phyloP scores from a whole-genome alignment of 2,888 invertebrate species.

The Ernsta delagoae region DNA sequence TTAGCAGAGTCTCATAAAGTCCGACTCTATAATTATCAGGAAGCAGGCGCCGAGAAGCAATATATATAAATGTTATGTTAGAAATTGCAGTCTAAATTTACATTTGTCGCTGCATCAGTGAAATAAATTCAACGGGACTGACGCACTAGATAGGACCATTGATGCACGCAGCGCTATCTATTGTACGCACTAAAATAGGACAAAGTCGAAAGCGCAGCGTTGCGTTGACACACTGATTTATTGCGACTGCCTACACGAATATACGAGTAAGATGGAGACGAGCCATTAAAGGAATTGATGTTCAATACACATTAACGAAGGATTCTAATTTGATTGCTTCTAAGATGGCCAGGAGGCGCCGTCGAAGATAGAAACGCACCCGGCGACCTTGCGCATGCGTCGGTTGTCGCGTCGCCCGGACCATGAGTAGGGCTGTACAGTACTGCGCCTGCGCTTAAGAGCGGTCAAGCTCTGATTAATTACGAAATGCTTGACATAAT shows the following conservation, averaged over 20 bases:
- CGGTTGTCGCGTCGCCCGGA: constrained; percentile 51
- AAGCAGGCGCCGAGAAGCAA: constrained; percentile 38
- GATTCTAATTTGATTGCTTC: constrained; percentile 54
- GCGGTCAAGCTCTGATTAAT: constrained; percentile 28
- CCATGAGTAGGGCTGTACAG: constrained; percentile 44
- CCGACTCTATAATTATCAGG: constrained; percentile 11
- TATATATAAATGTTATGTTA: constrained; percentile 29
- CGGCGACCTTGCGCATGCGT: constrained; percentile 77
- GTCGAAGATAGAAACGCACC: constrained; percentile 70
- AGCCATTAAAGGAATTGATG: constrained; percentile 50
- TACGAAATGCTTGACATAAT: constrained; percentile 28
- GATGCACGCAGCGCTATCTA: constrained; percentile 56
- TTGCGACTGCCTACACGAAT: constrained; percentile 55
- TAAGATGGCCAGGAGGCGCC: constrained; percentile 57
- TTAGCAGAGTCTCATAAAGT: background rate
- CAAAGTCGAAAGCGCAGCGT: constrained; percentile 61
- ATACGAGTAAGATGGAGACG: constrained; percentile 36
- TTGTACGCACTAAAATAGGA: constrained; percentile 63
- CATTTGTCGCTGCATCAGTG: constrained; percentile 46
- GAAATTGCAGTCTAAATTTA: constrained; percentile 36
- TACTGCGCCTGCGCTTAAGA: background rate
- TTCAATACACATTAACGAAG: constrained; percentile 53
- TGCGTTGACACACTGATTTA: constrained; percentile 61
- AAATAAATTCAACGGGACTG: constrained; percentile 61
- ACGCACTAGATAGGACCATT: constrained; percentile 67